Evolutionary conservation across 1,140 invertebrate species (phyloP), one percentile per base, ranked within the genome.

Genomic region (Drosophila takahashii): DNA sequence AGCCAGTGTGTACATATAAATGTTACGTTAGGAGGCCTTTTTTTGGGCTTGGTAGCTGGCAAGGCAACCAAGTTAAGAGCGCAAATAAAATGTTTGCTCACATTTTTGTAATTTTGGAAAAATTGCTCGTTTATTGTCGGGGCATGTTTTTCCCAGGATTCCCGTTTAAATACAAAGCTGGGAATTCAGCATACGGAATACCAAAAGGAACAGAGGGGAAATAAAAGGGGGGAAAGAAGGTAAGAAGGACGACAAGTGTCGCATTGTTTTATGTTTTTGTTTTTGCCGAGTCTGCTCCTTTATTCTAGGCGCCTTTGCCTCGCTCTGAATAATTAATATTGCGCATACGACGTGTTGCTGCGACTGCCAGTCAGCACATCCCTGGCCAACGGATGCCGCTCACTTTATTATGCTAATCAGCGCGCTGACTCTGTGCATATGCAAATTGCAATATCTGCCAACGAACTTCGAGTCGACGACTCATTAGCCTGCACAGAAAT

Each of bases 81-180:
- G 60, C 72, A 90, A 89, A 87, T 87, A 87, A 87, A 87, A 87
- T 87, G 84, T 87, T 80, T 87, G 67, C 84, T 89, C 72, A 84
- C 79, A 87, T 89, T 89, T 87, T 87, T 87, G 84, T 87, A 89
- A 87, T 87, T 89, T 87, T 66, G 57, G 27, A 42, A 80, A 80
- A 87, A 89, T 87, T 74, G 77, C 84, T 67, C 84, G 72, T 77
- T 87, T 89, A 89, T 87, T 89, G 84, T 67, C 77, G 18, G 58
- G 67, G 57, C 62, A 79, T 80, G 71, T 70, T 83, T 73, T 58
- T 69, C 65, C 51, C 65, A 47, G 45, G 36, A 58, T 59, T 72
- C 60, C 44, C 79, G 62, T 69, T 87, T 69, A 66, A 81, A 81
- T 64, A 79, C 74, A 75, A 37, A 32, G 10, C 56, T 42, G 27